phyloP scores from a whole-genome alignment of 2,797 vertebrate genomes.

The Protonibea diacanthus region DNA sequence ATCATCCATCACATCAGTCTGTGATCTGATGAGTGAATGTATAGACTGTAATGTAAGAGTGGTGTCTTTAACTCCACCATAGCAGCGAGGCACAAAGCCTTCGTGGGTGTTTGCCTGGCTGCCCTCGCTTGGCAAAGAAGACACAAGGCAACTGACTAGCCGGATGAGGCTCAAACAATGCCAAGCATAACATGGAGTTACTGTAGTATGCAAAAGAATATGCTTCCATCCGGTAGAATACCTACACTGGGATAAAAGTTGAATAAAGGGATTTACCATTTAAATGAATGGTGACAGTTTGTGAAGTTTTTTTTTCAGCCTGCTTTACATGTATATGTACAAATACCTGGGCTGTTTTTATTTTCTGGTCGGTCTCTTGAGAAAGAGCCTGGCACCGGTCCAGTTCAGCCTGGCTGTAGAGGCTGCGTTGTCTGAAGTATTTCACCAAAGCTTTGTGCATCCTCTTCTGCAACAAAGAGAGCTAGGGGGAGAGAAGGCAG shows the following conservation, averaged over 20 bases:
- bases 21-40: constrained; percentile 75
- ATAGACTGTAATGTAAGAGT: constrained; percentile 66
- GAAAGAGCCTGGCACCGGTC: constrained; percentile 92
- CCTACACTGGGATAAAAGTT: constrained; percentile 66
- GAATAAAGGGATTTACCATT: constrained; percentile 75
- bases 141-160: constrained; percentile 67
- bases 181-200: constrained; percentile 68
- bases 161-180: constrained; percentile 75
- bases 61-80: constrained; percentile 66
- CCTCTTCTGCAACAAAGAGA: constrained; percentile 92
- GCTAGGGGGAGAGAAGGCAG: constrained; percentile 87
- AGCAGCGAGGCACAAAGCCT: constrained; percentile 61
- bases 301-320: constrained; percentile 84
- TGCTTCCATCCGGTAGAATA: constrained; percentile 63
- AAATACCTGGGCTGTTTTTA: constrained; percentile 98
- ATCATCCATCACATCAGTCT: constrained; percentile 77
- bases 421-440: constrained; percentile 89
- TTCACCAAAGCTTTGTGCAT: constrained; percentile 88
- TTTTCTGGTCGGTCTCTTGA: constrained; percentile 94
- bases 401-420: constrained; percentile 92
- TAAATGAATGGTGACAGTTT: constrained; percentile 73
- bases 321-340: constrained; percentile 76
- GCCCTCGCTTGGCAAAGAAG: constrained; percentile 72
- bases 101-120: constrained; percentile 71
- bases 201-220: constrained; percentile 72